phyloP scores from a whole-genome alignment of 2,888 invertebrate genomes.

The Deroplatys truncata region DNA sequence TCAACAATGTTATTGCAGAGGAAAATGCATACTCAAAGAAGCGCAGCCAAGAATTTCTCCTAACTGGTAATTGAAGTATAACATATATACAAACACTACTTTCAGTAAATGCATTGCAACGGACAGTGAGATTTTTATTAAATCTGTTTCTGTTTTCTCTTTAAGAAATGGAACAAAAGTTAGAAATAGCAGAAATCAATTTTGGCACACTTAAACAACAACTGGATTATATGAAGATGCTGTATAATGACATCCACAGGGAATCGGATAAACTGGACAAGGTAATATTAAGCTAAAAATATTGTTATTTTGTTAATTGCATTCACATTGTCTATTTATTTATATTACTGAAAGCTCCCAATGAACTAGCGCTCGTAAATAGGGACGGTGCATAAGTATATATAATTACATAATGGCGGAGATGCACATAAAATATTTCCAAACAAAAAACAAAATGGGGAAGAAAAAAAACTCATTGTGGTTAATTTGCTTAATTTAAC shows the following conservation, averaged over 20 bases:
- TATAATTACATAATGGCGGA: too few species aligned
- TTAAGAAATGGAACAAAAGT: background rate
- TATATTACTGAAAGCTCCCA: too few species aligned
- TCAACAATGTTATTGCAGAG: too few species aligned
- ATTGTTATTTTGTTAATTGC: too few species aligned
- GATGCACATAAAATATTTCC: too few species aligned
- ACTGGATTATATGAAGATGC: slow-evolving; percentile 12
- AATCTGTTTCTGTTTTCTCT: background rate
- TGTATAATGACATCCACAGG: background rate
- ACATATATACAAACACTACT: background rate
- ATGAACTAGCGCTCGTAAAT: too few species aligned
- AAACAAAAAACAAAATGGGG: too few species aligned
- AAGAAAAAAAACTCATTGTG: too few species aligned
- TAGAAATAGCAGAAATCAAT: slow-evolving; percentile 4
- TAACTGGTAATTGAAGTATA: background rate
- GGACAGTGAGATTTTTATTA: background rate
- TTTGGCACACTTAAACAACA: slow-evolving; percentile 13
- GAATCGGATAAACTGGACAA: background rate
- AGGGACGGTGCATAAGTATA: too few species aligned
- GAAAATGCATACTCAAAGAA: background rate
- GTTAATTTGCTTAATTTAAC: too few species aligned
- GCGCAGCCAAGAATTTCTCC: background rate
- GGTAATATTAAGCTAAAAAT: background rate
- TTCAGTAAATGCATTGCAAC: too few species aligned
- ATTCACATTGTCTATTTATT: too few species aligned